Percentiles rank a stretch among this genome's conserved stretches.
Conservation (phyloP, 2,888 invertebrate species). For the Strigamia transsilvanica region DNA sequence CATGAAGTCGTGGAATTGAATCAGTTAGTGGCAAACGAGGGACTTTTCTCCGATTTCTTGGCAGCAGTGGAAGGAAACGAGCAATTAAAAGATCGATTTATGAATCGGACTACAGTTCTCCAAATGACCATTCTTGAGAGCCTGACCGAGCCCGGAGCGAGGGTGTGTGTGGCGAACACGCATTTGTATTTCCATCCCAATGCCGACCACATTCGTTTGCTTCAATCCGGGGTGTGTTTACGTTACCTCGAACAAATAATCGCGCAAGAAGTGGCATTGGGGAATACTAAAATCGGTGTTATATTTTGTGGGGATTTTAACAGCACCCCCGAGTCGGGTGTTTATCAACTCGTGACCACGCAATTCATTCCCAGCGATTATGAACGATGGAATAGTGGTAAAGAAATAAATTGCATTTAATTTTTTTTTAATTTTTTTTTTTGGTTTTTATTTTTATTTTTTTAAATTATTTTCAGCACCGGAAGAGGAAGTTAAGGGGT, state of each 20-base stretch:
- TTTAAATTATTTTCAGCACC: conserved; percentile 60
- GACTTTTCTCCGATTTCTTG: conserved; percentile 56
- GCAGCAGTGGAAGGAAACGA: conserved; percentile 57
- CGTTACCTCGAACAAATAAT: conserved; percentile 73
- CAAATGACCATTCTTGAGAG: conserved; percentile 64
- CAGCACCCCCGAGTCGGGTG: conserved; percentile 82
- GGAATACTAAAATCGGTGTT: conserved; percentile 70
- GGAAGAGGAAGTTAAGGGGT: conserved; percentile 71
- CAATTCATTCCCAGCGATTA: conserved; percentile 73
- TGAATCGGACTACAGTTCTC: conserved; percentile 74
- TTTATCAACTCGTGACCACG: conserved; percentile 79
- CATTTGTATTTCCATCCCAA: conserved; percentile 94
- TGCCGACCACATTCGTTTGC: conserved; percentile 85
- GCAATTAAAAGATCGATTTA: conserved; percentile 63
- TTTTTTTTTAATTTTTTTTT: neutral
- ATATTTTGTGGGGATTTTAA: conserved; percentile 94
- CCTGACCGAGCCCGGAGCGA: conserved; percentile 56
- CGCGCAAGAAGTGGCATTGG: conserved; percentile 59
- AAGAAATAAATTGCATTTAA: conserved; percentile 65
- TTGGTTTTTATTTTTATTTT: conserved; percentile 22
- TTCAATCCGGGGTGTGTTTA: conserved; percentile 81
- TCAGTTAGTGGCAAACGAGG: conserved; percentile 57
- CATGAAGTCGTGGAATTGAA: conserved; percentile 56
- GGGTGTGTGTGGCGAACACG: conserved; percentile 75
- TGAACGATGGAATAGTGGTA: conserved; percentile 82